These are phyloP conservation scores for Physocephala rufipes DNA, from an alignment of 2,888 invertebrate species.

Conservation along the genomic window DNA sequence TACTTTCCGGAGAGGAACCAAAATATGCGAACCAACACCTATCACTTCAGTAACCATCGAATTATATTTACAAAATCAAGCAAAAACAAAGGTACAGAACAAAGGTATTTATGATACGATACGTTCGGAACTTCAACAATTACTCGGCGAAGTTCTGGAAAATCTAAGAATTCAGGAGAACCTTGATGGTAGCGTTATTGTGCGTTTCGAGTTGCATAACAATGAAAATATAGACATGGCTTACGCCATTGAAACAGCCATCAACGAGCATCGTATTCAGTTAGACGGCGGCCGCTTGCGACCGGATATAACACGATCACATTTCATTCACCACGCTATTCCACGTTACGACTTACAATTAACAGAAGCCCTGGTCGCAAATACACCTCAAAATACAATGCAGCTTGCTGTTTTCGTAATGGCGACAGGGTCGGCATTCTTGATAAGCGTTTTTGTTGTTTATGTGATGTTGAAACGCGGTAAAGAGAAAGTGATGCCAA, in stretches of 20 bases:
- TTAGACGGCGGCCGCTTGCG: conserved; percentile 64
- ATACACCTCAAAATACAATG: conserved; percentile 67
- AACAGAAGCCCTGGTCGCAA: conserved; percentile 55
- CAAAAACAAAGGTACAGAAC: conserved; percentile 67
- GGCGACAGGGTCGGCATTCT: conserved; percentile 81
- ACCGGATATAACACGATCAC: conserved; percentile 73
- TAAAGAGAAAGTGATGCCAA: conserved; percentile 60
- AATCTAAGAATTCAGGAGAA: conserved; percentile 69
- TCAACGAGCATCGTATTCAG: conserved; percentile 65
- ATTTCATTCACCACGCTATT: conserved; percentile 69
- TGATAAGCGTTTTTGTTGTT: conserved; percentile 80
- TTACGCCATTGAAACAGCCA: conserved; percentile 81
- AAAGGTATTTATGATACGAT: conserved; percentile 67
- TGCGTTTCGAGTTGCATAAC: conserved; percentile 76
- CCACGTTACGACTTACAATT: conserved; percentile 43
- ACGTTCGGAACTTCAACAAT: conserved; percentile 60
- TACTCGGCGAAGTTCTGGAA: conserved; percentile 67
- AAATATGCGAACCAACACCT: conserved; percentile 72
- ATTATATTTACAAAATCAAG: conserved; percentile 75
- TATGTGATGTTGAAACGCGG: conserved; percentile 79
- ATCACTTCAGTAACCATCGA: conserved; percentile 81
- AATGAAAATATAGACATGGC: conserved; percentile 81
- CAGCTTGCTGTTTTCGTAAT: conserved; percentile 81
- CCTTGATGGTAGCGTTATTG: conserved; percentile 67
- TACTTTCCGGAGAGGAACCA: conserved; percentile 70